Percentiles rank a stretch among this genome's conserved stretches.
These are phyloP conservation scores for Alligator mississippiensis DNA, from an alignment of 2,113 vertebrate species.

Conservation along the genomic window DNA sequence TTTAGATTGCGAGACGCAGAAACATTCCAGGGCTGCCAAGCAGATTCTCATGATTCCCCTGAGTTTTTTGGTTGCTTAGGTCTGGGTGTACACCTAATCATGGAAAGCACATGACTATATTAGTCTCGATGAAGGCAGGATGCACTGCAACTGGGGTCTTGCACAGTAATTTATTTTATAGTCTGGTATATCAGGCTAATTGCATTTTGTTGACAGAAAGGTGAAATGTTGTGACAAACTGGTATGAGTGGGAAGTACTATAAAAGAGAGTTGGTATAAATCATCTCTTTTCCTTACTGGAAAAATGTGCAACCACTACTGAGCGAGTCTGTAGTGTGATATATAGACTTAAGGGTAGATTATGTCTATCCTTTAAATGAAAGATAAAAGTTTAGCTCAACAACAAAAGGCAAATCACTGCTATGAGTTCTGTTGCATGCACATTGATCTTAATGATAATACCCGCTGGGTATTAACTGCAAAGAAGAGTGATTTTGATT, in stretches of 20 bases:
- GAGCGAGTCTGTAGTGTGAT: not conserved
- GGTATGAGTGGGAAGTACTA: not conserved
- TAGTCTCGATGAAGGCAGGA: not conserved
- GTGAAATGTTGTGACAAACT: not conserved
- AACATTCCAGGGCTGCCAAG: not conserved
- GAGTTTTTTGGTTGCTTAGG: not conserved
- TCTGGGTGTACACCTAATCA: not conserved
- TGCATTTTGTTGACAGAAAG: not conserved
- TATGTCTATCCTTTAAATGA: accelerated
- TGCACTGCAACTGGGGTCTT: not conserved
- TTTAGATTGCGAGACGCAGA: not conserved
- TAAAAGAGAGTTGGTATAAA: not conserved
- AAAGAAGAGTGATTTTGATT: not conserved
- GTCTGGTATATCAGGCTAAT: not conserved
- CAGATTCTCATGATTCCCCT: not conserved
- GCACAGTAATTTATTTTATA: not conserved
- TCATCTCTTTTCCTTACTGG: not conserved
- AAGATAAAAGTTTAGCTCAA: not conserved
- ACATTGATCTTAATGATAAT: too few species aligned
- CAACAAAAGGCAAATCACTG: not conserved
- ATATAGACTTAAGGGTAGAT: not conserved
- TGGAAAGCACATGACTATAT: not conserved
- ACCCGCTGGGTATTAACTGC: not conserved
- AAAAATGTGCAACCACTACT: accelerated
- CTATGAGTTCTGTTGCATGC: not conserved